These are phyloP conservation scores for Papilio gigon DNA, from an alignment of 2,888 invertebrate genomes.

Conservation along the genomic window DNA sequence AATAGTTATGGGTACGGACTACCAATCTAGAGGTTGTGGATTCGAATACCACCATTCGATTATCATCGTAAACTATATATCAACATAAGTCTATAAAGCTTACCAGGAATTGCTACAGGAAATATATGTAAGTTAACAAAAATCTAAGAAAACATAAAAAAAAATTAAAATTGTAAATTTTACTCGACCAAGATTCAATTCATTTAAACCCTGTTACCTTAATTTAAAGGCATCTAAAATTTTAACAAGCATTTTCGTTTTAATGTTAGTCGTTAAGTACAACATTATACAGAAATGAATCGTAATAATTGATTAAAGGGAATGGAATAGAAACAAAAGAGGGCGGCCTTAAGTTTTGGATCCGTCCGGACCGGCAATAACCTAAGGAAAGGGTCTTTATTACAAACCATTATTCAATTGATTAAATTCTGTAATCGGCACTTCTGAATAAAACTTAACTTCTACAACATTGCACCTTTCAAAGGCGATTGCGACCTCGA, in stretches of 20 bases:
- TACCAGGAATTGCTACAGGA: too few relatives aligned
- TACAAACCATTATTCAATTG: slow-evolving; percentile 33
- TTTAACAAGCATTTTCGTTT: slow-evolving; percentile 10
- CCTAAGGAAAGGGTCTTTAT: slow-evolving; percentile 16
- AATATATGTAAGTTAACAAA: too few relatives aligned
- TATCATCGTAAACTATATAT: too few relatives aligned
- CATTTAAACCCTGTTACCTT: neutral
- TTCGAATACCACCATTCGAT: too few relatives aligned
- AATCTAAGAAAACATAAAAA: too few relatives aligned
- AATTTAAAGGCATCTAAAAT: slow-evolving; percentile 7
- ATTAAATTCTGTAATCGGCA: slow-evolving; percentile 28
- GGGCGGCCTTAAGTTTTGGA: neutral
- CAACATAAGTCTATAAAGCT: too few relatives aligned
- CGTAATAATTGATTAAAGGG: slow-evolving; percentile 1
- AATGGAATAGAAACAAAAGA: slow-evolving; percentile 18
- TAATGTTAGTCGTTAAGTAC: slow-evolving; percentile 11
- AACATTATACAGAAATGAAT: neutral
- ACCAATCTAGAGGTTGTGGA: too few relatives aligned
- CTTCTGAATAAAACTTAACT: slow-evolving; percentile 22
- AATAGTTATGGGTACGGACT: too few relatives aligned
- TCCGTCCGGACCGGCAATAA: slow-evolving; percentile 16
- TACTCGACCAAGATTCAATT: neutral
- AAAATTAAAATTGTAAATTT: too few relatives aligned
- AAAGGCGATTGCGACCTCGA: neutral
- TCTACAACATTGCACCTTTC: slow-evolving; percentile 10